Base-by-base conservation (phyloP, 2,797 vertebrate species). In the Oreochromis grahami region DNA sequence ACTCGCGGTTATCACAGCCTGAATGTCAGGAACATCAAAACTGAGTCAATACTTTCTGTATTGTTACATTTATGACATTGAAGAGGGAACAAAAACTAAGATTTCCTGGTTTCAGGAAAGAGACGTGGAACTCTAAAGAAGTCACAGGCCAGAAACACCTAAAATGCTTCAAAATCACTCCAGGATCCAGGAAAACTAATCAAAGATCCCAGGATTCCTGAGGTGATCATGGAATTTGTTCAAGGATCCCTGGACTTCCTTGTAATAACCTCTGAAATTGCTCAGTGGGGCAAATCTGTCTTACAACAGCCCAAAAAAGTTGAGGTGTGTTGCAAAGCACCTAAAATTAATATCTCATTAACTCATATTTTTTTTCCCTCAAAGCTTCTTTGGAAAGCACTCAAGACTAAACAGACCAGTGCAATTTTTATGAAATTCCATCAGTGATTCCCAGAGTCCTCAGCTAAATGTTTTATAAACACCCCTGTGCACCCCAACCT, bases 271-370 rank as follows among this genome's bases (percentile, higher is more conserved):
- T 45, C 65, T 29, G 50, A 36, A 77, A 45, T 26, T n/a, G 1
- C 29, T 26, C 21, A 50, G 13, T 24, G 12, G 8, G 43, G 2
- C 14, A 45, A 45, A 11, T 60, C 15, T 29, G 0, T 70, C 13
- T 43, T 26, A 70, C 5, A 45, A 65, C 11, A 0, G 1, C n/a
- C 11, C 1, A 0, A 6, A 45, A 41, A 14, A 0, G 0, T 15
- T 45, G 2, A 29, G 41, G 41, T 5, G 1, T 6, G 9, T 17
- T 26, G 38, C 0, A 72, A 45, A 72, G 24, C 3, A 7, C 4
- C 9, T 7, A 19, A 58, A 45, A 78, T 50, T 13, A 76, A 45
- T 24, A 13, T 32, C 29, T 29, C 5, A 5, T 29, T 29, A 29
- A 29, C 29, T 29, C 29, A 29, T 26, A 29, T 29, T 29, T 29